Conservation (phyloP, 2,888 invertebrate genomes). For the Frankliniella fusca region DNA sequence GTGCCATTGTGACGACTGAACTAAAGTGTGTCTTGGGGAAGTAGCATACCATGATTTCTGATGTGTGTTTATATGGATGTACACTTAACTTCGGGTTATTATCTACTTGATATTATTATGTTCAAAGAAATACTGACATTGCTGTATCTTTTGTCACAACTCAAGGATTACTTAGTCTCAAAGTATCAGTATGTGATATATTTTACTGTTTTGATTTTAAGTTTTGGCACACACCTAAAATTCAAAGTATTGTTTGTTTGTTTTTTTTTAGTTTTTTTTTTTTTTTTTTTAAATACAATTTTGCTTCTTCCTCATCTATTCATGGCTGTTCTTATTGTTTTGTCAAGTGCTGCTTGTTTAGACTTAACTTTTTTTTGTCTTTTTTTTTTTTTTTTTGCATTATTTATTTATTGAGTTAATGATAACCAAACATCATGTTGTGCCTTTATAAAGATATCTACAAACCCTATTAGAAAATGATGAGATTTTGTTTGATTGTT, state of each 20-base stretch:
- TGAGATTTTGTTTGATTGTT: too few relatives aligned
- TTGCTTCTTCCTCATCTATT: not conserved
- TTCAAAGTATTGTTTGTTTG: too few relatives aligned
- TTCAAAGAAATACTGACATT: not conserved
- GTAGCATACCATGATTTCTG: not conserved
- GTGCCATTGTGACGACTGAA: constrained; percentile 19
- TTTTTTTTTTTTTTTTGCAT: too few relatives aligned
- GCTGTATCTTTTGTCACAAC: constrained; percentile 1
- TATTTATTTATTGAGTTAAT: too few relatives aligned
- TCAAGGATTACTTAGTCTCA: not conserved
- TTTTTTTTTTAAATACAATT: not conserved
- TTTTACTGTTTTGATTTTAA: not conserved
- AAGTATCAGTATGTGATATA: not conserved
- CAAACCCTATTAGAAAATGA: too few relatives aligned
- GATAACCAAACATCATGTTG: not conserved
- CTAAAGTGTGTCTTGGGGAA: not conserved
- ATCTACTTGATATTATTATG: constrained; percentile 4
- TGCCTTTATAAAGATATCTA: not conserved
- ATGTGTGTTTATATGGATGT: not conserved
- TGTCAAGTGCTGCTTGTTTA: not conserved
- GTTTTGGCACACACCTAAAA: too few relatives aligned
- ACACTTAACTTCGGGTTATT: not conserved
- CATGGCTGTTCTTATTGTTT: not conserved
- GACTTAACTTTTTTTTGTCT: not conserved
- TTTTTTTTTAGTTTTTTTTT: not conserved